Percentiles rank a stretch among this genome's conserved stretches.
These are phyloP conservation scores for Prinia subflava DNA, from an alignment of 2,113 vertebrate species.

Conservation along the genomic window DNA sequence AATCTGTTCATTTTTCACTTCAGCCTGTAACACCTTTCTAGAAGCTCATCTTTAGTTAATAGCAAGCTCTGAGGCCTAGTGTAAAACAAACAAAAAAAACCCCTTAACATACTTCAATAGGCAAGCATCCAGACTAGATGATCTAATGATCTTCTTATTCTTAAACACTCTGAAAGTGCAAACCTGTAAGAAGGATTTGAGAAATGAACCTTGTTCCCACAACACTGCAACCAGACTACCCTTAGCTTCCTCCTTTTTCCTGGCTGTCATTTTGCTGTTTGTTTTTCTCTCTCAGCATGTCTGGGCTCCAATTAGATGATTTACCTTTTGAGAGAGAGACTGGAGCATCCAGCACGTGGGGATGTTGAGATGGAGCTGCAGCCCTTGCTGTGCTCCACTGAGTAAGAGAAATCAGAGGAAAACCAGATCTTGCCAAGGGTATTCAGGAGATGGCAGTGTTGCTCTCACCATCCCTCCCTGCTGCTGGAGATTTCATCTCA, in stretches of 20 bases:
- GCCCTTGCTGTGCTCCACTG: neutral
- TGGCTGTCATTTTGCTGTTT: neutral
- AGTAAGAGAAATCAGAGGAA: neutral
- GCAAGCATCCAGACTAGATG: neutral
- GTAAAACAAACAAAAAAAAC: neutral
- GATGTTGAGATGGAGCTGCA: neutral
- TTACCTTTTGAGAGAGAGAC: neutral
- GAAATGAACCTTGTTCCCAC: neutral
- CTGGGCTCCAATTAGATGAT: neutral
- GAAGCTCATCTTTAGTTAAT: neutral
- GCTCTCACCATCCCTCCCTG: neutral
- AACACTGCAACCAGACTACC: neutral
- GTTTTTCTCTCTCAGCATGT: neutral
- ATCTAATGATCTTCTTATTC: neutral
- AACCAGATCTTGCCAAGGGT: neutral
- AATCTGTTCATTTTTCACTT: constrained; percentile 47
- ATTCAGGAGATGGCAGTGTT: constrained; percentile 65
- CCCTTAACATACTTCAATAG: neutral
- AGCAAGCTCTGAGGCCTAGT: neutral
- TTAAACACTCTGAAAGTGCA: neutral
- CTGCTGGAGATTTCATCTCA: neutral
- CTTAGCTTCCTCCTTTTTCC: neutral
- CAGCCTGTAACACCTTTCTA: neutral
- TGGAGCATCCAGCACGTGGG: rapidly evolving
- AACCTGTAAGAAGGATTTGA: neutral